Evolutionary conservation across 2,888 invertebrate species (phyloP).

Genomic region (Melolontha melolontha): DNA sequence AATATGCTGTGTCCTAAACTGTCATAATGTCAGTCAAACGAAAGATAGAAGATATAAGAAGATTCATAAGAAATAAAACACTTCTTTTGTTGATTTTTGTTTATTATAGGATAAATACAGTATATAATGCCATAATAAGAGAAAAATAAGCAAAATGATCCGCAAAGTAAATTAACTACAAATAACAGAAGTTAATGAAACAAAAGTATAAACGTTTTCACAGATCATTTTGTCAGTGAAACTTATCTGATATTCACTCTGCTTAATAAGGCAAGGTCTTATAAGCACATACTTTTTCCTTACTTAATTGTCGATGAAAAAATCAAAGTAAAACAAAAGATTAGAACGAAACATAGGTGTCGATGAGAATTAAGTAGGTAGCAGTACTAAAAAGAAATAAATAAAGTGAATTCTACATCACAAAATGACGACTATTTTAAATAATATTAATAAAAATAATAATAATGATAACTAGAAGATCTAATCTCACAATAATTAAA

Average conservation of each 20-base stretch:
- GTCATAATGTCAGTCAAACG: no score
- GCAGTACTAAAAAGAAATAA: neutral
- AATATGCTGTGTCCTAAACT: no score
- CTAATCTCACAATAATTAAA: neutral
- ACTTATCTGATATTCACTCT: constrained; percentile 43
- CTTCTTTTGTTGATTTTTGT: constrained; percentile 12
- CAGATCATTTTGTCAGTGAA: constrained; percentile 24
- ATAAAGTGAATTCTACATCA: constrained; percentile 3
- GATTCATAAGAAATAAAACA: constrained; percentile 19
- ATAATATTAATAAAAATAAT: no score
- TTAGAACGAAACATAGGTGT: neutral
- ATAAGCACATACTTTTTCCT: constrained; percentile 31
- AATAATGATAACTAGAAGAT: no score
- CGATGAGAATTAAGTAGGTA: neutral
- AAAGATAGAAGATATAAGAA: no score
- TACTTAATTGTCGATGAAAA: constrained; percentile 12
- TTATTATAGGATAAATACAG: constrained; percentile 42
- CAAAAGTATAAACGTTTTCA: neutral
- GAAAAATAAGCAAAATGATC: constrained; percentile 29
- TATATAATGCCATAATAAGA: constrained; percentile 37
- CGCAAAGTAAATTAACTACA: constrained; percentile 16
- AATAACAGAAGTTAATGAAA: neutral
- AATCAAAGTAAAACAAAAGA: constrained; percentile 16
- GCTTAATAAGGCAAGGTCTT: constrained; percentile 45
- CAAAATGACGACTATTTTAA: neutral